Evolutionary conservation across 2,113 vertebrate genomes (phyloP).

Genomic region (Mormoops blainvillei): DNA sequence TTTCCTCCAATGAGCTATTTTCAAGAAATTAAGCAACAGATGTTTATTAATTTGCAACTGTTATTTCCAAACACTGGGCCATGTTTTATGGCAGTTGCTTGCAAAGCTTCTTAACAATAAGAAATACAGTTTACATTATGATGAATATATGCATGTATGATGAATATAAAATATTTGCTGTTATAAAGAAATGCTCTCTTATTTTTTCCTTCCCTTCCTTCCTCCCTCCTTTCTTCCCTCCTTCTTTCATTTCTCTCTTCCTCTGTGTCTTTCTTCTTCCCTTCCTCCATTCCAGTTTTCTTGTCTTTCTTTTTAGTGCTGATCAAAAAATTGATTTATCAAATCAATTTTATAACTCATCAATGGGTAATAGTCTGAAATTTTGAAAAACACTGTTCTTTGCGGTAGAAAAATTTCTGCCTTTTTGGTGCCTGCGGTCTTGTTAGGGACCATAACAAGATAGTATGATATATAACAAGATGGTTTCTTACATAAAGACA

Average conservation of each 20-base stretch:
- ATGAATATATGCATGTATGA: background rate
- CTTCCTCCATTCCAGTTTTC: background rate
- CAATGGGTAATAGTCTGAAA: background rate
- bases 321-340: background rate
- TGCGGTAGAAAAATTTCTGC: background rate
- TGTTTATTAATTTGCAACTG: conserved; percentile 4
- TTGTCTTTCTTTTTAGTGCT: background rate
- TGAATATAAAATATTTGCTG: background rate
- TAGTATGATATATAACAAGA: background rate
- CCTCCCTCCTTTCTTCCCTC: background rate
- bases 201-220: background rate
- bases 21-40: background rate
- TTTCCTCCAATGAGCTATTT: background rate
- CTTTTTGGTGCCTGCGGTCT: background rate
- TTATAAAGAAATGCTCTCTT: background rate
- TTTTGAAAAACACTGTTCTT: background rate
- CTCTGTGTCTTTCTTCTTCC: no score
- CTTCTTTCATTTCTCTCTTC: background rate
- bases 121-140: background rate
- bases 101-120: background rate
- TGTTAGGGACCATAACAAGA: background rate
- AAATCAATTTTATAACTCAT: background rate
- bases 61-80: background rate
- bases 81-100: background rate
- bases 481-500: background rate